phyloP scores from a whole-genome alignment of 2,888 invertebrate species.

The Euplagia quadripunctaria region DNA sequence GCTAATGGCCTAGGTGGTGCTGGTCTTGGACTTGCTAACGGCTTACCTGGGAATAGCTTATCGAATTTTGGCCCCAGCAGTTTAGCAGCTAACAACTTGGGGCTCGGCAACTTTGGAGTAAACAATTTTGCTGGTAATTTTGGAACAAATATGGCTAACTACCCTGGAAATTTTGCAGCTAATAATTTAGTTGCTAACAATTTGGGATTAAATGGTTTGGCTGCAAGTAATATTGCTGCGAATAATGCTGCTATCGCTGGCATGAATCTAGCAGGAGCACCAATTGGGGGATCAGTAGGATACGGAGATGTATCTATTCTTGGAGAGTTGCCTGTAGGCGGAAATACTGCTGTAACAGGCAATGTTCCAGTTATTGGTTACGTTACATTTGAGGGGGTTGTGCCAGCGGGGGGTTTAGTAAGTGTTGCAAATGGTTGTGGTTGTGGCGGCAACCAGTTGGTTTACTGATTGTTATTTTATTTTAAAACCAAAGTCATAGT shows the following conservation, averaged over 20 bases:
- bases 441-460: conserved; percentile 49
- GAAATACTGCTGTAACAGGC: conserved; percentile 69
- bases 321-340: conserved; percentile 74
- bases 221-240: conserved; percentile 21
- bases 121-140: conserved; percentile 28
- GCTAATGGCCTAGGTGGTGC: conserved; percentile 4
- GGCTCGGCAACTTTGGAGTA: conserved; percentile 23
- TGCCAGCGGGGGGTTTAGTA: conserved; percentile 77
- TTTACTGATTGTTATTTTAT: conserved; percentile 33
- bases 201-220: conserved; percentile 24
- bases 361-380: conserved; percentile 80
- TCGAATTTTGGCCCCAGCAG: conserved; percentile 7
- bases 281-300: conserved; percentile 43
- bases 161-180: conserved; percentile 15
- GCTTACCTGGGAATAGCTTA: neutral
- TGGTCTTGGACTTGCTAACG: neutral
- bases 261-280: conserved; percentile 15
- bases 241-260: conserved; percentile 22
- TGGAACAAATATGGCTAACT: conserved; percentile 20
- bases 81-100: conserved; percentile 23
- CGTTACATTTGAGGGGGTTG: conserved; percentile 76
- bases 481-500: neutral
- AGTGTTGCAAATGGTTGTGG: conserved; percentile 70
- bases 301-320: conserved; percentile 69
- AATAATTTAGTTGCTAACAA: conserved; percentile 28